Evolutionary conservation across 92 coral and sea anemone species (phyloP), one percentile per base, ranked within the genome.

Genomic region (Palythoa grandiflora): DNA sequence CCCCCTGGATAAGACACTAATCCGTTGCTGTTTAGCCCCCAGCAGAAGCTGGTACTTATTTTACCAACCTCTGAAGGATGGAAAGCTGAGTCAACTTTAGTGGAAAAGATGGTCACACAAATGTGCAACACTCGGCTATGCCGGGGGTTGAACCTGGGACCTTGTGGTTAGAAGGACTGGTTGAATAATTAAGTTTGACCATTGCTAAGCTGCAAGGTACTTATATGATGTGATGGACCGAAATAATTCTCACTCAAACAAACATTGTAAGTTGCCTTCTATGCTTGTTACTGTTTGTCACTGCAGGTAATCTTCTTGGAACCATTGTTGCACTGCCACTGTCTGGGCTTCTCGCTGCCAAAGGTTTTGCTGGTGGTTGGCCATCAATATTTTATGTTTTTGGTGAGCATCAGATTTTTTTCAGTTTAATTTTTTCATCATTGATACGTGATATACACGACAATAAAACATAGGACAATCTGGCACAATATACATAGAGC

Each of bases 281-380:
- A 13, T 37, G 14, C 10, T 51, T 35, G 39, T 77, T 77, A 6
- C 39, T 53, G 75, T 47, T 55, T 44, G 14, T 38, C 21, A 53
- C 9, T 83, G 8, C 19, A 97, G 99, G 99, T 8, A 85, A 84
- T 79, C 89, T 89, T 54, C 15, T 97, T 83, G 99, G 99, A 2
- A 97, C 94, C 72, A 96, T 97, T 15, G 55, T 95, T n/a, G 92
- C 96, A 48, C 79, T 91, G 89, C 97, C 94, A n/a, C 38, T 94
- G 9, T 90, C 99, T 75, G 99, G 99, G 20, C 44, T 78, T 63
- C 95, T 97, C 5, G 90, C 97, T 84, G 93, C 91, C 0, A 85
- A 91, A 13, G 89, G 91, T 60, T 85, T 97, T 68, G 95, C 93
- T 83, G 99, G 98, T 88, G 99, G 99, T 2, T 97, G 71, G 71